phyloP scores from a whole-genome alignment of 2,113 vertebrate species.

The Phocoena sinus region DNA sequence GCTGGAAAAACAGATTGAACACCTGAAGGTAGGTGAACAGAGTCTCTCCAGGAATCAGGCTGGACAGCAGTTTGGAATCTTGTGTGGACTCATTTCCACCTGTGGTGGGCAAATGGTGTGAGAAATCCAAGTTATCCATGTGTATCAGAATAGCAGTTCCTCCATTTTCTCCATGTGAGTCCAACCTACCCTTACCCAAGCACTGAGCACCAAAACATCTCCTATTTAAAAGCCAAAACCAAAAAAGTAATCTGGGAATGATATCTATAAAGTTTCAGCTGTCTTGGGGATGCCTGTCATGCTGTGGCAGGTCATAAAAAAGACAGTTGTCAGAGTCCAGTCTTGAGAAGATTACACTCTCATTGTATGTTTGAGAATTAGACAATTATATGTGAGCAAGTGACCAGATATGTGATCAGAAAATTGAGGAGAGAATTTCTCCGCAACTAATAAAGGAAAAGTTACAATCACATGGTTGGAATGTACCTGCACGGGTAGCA shows the following conservation, averaged over 20 bases:
- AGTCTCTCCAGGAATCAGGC: neutral
- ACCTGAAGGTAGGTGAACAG: conserved; percentile 86
- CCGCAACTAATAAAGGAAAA: neutral
- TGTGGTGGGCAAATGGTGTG: neutral
- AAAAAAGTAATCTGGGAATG: neutral
- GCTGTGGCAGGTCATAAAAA: neutral
- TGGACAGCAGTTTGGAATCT: neutral
- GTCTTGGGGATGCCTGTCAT: neutral
- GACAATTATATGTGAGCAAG: neutral
- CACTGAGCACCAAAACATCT: neutral
- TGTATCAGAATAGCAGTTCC: neutral
- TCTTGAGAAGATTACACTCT: conserved; percentile 6
- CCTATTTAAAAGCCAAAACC: conserved; percentile 4
- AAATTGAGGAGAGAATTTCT: neutral
- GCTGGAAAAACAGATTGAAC: conserved; percentile 88
- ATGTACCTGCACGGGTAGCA: neutral
- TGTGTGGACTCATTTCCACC: neutral
- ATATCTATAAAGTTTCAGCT: neutral
- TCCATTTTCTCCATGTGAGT: neutral
- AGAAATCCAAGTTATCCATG: neutral
- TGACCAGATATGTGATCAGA: neutral
- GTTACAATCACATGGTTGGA: neutral
- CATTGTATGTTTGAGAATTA: neutral
- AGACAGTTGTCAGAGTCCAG: neutral
- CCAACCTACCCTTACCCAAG: neutral